phyloP scores from a whole-genome alignment of 2,888 invertebrate species.

The Lumbricus terrestris region DNA sequence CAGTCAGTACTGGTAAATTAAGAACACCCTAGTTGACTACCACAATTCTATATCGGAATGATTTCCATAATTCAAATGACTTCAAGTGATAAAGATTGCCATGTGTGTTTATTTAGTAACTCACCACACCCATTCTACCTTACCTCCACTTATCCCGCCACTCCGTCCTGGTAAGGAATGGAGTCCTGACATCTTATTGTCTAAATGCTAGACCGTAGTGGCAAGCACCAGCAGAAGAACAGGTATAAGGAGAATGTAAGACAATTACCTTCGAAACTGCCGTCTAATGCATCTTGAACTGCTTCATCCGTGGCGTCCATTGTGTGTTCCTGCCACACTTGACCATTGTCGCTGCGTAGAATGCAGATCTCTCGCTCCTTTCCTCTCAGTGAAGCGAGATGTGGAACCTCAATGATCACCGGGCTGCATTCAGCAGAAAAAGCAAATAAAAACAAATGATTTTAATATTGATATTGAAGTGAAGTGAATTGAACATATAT shows the following conservation, averaged over 20 bases:
- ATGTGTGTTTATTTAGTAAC: not conserved
- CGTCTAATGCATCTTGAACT: slow-evolving; percentile 86
- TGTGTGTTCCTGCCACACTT: slow-evolving; percentile 97
- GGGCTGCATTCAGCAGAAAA: slow-evolving; percentile 46
- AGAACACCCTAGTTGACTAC: not conserved
- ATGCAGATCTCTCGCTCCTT: slow-evolving; percentile 96
- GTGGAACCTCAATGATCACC: slow-evolving; percentile 88
- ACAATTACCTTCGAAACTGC: slow-evolving; percentile 64
- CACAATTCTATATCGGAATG: not conserved
- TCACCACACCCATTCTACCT: not conserved
- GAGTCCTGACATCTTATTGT: not conserved
- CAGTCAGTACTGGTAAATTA: too few species aligned
- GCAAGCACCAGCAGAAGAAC: not conserved
- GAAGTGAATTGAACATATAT: not conserved
- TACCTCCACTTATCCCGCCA: not conserved
- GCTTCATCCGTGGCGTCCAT: slow-evolving; percentile 91
- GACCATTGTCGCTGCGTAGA: slow-evolving; percentile 94
- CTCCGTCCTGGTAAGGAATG: not conserved
- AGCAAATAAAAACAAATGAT: too few species aligned
- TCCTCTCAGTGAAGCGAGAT: slow-evolving; percentile 97
- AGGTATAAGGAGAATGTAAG: not conserved
- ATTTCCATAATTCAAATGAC: not conserved
- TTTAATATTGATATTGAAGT: too few species aligned
- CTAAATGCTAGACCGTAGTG: not conserved
- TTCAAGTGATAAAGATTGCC: not conserved